Conservation (phyloP, 1,140 invertebrate species). For the Zaprionus kolodkinae region DNA sequence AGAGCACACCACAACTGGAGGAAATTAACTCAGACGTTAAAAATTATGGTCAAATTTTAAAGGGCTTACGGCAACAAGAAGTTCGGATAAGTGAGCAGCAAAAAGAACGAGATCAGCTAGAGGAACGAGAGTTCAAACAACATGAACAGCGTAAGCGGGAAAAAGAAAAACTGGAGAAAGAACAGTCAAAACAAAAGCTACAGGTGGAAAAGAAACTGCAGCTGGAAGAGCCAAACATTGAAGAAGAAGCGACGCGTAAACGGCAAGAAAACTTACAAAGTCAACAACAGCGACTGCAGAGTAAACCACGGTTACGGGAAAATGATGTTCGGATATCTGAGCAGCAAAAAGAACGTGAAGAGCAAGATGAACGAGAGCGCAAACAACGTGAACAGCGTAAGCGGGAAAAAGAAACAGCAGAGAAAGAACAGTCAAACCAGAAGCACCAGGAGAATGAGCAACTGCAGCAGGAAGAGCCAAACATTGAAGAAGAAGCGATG, state of each 20-base stretch:
- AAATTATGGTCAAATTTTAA: no score
- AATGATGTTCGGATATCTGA: not conserved
- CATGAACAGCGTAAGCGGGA: not conserved
- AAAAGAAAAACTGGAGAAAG: not conserved
- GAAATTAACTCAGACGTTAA: no score
- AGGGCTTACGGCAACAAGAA: no score
- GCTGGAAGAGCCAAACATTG: slow-evolving; percentile 23
- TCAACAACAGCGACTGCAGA: slow-evolving; percentile 48
- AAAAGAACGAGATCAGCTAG: not conserved
- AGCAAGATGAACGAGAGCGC: slow-evolving; percentile 7
- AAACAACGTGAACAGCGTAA: slow-evolving; percentile 10
- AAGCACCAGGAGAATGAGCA: not conserved
- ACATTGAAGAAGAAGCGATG: slow-evolving; percentile 43
- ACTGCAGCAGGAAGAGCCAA: slow-evolving; percentile 10
- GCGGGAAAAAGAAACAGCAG: not conserved
- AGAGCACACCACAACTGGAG: slow-evolving; percentile 43
- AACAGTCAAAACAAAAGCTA: slow-evolving; percentile 13
- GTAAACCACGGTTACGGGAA: slow-evolving; percentile 17
- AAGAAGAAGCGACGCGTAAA: slow-evolving; percentile 45
- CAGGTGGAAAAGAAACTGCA: not conserved
- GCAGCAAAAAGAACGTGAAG: not conserved
- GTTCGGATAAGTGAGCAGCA: no score
- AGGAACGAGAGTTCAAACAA: slow-evolving; percentile 14
- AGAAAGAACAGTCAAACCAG: not conserved
- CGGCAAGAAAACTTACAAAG: slow-evolving; percentile 54